Evolutionary conservation across 2,888 invertebrate genomes (phyloP).

Genomic region (Muschampia staudingeri): DNA sequence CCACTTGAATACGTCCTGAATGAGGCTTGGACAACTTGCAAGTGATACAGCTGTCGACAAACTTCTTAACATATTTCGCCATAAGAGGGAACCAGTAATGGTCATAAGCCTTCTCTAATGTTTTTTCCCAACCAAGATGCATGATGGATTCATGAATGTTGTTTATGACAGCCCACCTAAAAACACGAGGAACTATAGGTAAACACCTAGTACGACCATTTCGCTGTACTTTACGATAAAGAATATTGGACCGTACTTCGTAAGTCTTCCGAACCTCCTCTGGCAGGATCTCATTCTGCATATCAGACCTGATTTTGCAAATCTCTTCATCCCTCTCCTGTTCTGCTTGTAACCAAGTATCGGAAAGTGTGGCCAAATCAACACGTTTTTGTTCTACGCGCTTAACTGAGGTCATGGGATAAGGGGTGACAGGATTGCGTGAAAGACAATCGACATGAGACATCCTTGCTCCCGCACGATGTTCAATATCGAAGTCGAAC

Average conservation of each 20-base stretch:
- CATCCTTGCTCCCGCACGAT: background rate
- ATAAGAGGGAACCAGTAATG: background rate
- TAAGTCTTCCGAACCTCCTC: no score
- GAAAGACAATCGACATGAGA: constrained; percentile 52
- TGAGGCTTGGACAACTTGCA: constrained; percentile 70
- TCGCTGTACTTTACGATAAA: no score
- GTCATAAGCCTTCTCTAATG: constrained; percentile 61
- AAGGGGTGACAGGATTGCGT: constrained; percentile 38
- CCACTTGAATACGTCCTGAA: constrained; percentile 58
- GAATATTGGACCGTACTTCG: no score
- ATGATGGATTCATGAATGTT: constrained; percentile 57
- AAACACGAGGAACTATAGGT: no score
- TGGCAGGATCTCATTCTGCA: no score
- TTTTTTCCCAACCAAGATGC: constrained; percentile 68
- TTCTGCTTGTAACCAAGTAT: no score
- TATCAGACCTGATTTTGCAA: no score
- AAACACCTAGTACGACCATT: no score
- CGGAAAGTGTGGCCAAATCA: no score
- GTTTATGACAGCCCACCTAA: constrained; percentile 27
- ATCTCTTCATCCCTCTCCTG: no score
- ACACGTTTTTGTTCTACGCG: no score
- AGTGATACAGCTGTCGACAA: constrained; percentile 64
- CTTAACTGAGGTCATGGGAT: no score
- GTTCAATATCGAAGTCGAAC: background rate
- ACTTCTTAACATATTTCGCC: background rate